Percentiles rank a stretch among this genome's conserved stretches.
These are phyloP conservation scores for Martes flavigula DNA, from an alignment of 2,797 vertebrate genomes.

Conservation along the genomic window DNA sequence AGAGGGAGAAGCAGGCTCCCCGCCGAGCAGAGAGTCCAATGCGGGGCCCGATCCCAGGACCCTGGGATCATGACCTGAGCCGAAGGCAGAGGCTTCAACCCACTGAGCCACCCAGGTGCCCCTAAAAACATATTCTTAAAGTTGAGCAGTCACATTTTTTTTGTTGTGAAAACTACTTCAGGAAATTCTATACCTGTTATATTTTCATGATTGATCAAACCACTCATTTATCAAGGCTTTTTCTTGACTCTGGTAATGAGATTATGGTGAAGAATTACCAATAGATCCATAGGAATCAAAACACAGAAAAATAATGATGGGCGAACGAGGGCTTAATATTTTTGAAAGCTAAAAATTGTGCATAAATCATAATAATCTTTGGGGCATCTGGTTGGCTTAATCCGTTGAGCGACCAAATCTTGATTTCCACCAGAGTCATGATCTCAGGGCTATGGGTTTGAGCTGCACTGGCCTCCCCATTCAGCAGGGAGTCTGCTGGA, in stretches of 20 bases:
- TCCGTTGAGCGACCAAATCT: not conserved
- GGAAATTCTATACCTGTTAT: not conserved
- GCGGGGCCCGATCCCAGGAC: no score
- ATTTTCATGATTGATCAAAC: not conserved
- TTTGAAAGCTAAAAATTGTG: not conserved
- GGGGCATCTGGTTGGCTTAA: not conserved
- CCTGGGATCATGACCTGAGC: no score
- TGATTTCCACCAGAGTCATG: not conserved
- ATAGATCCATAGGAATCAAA: not conserved
- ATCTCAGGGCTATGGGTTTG: not conserved
- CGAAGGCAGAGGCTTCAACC: no score
- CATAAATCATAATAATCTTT: not conserved
- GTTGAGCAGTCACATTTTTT: not conserved
- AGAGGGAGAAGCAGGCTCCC: no score
- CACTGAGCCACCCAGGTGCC: no score
- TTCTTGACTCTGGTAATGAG: not conserved
- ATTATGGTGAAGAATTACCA: not conserved
- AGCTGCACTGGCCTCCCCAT: not conserved
- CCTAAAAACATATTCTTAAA: not conserved
- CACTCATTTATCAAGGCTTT: not conserved
- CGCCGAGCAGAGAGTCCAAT: no score
- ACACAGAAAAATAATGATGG: not conserved
- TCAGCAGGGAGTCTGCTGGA: not conserved
- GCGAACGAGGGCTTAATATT: not conserved
- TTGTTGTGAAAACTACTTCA: not conserved